Evolutionary conservation across 2,113 vertebrate genomes (phyloP).

Genomic region (Carlito syrichta): DNA sequence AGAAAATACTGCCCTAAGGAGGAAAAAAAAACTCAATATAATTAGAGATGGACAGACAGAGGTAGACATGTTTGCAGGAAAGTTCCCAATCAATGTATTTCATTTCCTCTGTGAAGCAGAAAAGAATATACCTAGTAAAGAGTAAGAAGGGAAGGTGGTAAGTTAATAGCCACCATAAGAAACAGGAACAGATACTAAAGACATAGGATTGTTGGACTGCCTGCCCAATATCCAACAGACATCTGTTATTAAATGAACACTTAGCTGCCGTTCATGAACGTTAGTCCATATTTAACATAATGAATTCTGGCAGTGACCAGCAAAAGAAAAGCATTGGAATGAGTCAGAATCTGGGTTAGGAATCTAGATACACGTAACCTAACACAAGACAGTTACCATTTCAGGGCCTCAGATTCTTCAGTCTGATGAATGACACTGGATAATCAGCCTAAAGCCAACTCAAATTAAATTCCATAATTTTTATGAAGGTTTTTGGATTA

Average conservation of each 20-base stretch:
- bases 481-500: background rate
- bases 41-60: background rate
- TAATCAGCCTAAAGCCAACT: background rate
- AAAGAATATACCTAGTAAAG: background rate
- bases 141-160: background rate
- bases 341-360: background rate
- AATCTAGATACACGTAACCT: background rate
- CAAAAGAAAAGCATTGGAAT: background rate
- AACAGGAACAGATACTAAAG: background rate
- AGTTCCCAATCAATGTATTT: background rate
- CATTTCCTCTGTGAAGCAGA: conserved; percentile 1
- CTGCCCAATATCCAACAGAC: background rate
- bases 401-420: background rate
- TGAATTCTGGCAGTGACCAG: background rate
- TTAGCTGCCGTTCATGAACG: background rate
- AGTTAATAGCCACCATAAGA: background rate
- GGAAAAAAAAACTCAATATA: background rate
- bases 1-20: background rate
- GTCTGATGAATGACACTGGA: background rate
- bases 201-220: background rate
- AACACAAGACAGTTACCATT: background rate
- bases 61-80: background rate
- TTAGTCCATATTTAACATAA: background rate
- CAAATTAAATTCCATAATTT: conserved; percentile 32
- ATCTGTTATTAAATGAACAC: background rate